phyloP scores from a whole-genome alignment of 2,113 vertebrate genomes.

The Benthochromis sp. region DNA sequence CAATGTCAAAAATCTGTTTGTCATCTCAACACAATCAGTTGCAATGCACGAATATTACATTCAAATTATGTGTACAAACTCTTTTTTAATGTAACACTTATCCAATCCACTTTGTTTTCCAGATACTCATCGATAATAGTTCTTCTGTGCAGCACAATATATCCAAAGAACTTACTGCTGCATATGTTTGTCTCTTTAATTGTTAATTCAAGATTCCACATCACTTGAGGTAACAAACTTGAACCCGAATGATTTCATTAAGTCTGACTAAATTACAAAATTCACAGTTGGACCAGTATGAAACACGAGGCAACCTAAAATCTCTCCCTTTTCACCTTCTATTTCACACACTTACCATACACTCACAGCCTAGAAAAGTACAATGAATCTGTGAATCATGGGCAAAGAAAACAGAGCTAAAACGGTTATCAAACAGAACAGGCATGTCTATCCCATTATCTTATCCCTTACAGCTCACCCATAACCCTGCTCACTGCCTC shows the following conservation, averaged over 20 bases:
- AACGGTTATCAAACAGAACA: constrained; percentile 34
- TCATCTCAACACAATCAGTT: not conserved
- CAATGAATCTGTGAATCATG: constrained; percentile 26
- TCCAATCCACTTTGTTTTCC: not conserved
- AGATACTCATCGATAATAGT: not conserved
- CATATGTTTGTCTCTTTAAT: not conserved
- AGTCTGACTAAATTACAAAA: not conserved
- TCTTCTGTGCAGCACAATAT: not conserved
- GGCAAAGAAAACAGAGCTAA: constrained; percentile 10
- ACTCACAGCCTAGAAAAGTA: not conserved
- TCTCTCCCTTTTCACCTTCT: not conserved
- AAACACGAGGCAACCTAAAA: not conserved
- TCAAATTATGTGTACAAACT: not conserved
- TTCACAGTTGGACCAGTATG: not conserved
- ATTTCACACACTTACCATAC: not conserved
- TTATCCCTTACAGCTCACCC: constrained; percentile 43
- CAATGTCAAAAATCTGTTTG: not conserved
- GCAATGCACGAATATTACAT: not conserved
- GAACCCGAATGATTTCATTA: not conserved
- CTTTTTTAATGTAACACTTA: not conserved
- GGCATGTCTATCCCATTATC: constrained; percentile 47
- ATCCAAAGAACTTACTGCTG: not conserved
- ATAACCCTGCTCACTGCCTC: constrained; percentile 38
- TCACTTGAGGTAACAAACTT: not conserved
- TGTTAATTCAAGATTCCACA: not conserved